phyloP scores from a whole-genome alignment of 2,888 invertebrate species.

The Ferrisia virgata region DNA sequence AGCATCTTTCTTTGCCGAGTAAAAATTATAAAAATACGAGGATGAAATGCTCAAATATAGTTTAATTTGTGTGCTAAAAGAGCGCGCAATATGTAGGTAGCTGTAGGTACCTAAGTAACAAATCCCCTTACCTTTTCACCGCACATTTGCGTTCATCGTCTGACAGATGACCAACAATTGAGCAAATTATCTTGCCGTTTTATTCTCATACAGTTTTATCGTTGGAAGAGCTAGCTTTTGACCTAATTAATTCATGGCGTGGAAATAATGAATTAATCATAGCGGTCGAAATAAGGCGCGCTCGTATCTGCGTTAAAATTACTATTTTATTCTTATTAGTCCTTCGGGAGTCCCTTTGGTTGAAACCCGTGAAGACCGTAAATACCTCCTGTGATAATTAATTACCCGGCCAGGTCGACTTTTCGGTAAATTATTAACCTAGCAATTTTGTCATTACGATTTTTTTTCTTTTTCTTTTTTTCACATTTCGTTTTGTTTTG shows the following conservation, averaged over 20 bases:
- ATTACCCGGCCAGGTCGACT: slow-evolving; percentile 1
- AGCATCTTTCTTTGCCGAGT: too few relatives aligned
- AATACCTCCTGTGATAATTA: slow-evolving; percentile 25
- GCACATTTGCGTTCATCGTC: neutral
- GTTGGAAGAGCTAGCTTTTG: slow-evolving; percentile 19
- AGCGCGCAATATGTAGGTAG: neutral
- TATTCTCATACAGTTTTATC: slow-evolving; percentile 1
- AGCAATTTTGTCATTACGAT: neutral
- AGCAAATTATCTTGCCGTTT: slow-evolving; percentile 38
- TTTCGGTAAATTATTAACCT: neutral
- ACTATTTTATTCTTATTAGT: slow-evolving; percentile 38
- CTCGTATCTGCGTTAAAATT: slow-evolving; percentile 35
- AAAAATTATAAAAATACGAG: neutral
- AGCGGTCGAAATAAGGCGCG: slow-evolving; percentile 39
- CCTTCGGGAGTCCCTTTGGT: slow-evolving; percentile 26
- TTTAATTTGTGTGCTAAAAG: neutral
- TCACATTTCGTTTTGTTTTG: neutral
- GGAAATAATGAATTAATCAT: slow-evolving; percentile 39
- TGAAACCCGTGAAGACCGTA: slow-evolving; percentile 7
- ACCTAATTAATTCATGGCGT: slow-evolving; percentile 39
- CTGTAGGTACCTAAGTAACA: too few relatives aligned
- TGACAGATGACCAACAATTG: slow-evolving; percentile 33
- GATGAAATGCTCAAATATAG: neutral
- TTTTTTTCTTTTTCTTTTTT: neutral
- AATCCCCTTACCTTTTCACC: slow-evolving; percentile 2